Conservation (phyloP, 2,888 invertebrate genomes). For the Agrochola litura region DNA sequence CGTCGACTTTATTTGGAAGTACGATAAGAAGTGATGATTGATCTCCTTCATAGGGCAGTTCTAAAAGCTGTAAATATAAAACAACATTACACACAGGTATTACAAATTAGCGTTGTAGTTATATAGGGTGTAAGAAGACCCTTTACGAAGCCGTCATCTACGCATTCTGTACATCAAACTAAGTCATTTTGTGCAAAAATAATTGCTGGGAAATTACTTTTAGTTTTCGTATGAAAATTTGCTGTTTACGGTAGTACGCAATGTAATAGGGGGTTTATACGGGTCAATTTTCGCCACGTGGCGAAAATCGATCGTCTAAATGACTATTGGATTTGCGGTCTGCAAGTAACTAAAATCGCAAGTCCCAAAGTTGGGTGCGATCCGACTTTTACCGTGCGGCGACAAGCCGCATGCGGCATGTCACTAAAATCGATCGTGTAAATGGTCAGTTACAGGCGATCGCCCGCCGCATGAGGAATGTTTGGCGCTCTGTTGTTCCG, state of each 20-base stretch:
- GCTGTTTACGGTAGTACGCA: neutral
- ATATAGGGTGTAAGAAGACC: neutral
- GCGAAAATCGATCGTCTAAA: too few relatives aligned
- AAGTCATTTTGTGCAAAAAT: neutral
- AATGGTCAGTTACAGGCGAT: conserved; percentile 54
- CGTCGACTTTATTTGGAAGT: conserved; percentile 93
- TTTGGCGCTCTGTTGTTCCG: too few relatives aligned
- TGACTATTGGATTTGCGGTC: too few relatives aligned
- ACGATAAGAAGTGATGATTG: conserved; percentile 93
- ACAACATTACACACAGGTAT: neutral
- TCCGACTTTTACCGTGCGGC: too few relatives aligned
- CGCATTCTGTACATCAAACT: too few relatives aligned
- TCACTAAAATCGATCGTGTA: too few relatives aligned
- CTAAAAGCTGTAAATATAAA: conserved; percentile 89
- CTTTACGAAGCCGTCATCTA: neutral
- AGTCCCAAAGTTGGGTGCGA: too few relatives aligned
- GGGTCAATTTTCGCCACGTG: too few relatives aligned
- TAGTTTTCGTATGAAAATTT: neutral
- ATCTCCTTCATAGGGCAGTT: conserved; percentile 93
- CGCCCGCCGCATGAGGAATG: conserved; percentile 1
- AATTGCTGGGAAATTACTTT: neutral
- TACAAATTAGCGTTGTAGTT: neutral
- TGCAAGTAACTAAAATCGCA: too few relatives aligned
- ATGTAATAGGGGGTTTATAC: neutral
- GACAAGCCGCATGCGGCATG: too few relatives aligned